Evolutionary conservation across 2,113 vertebrate genomes (phyloP).

Genomic region (Daubentonia madagascariensis): DNA sequence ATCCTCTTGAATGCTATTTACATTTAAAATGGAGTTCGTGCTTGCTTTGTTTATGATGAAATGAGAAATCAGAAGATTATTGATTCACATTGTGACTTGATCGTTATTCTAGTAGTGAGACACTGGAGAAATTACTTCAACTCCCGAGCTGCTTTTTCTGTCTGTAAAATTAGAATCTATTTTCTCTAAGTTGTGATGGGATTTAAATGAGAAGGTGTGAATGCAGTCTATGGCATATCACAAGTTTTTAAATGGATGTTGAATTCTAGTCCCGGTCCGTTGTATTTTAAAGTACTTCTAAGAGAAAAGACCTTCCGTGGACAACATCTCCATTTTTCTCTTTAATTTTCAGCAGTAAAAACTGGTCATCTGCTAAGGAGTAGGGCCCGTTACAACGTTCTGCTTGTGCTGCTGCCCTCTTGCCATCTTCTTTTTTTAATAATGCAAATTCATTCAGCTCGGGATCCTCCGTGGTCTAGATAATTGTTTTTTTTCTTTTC

Average conservation of each 20-base stretch:
- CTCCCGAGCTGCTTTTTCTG: not conserved
- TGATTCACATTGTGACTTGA: not conserved
- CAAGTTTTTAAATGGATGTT: not conserved
- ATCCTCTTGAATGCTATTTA: not conserved
- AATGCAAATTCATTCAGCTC: not conserved
- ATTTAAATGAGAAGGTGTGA: not conserved
- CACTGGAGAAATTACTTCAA: not conserved
- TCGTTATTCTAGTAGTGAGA: not conserved
- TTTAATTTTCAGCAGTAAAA: not conserved
- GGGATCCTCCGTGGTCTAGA: not conserved
- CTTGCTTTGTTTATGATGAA: not conserved
- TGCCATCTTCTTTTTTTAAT: not conserved
- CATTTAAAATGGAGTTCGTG: not conserved
- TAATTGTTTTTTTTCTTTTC: not conserved
- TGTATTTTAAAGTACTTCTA: not conserved
- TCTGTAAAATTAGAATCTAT: not conserved
- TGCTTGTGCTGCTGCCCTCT: not conserved
- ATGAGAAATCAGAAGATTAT: not conserved
- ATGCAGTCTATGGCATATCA: not conserved
- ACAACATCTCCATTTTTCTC: not conserved
- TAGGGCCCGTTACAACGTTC: not conserved
- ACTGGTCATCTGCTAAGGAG: not conserved
- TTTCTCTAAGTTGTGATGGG: not conserved
- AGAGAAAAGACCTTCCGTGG: not conserved
- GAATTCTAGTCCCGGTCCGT: not conserved